phyloP scores from a whole-genome alignment of 2,113 vertebrate genomes.

The Cinclus cinclus region DNA sequence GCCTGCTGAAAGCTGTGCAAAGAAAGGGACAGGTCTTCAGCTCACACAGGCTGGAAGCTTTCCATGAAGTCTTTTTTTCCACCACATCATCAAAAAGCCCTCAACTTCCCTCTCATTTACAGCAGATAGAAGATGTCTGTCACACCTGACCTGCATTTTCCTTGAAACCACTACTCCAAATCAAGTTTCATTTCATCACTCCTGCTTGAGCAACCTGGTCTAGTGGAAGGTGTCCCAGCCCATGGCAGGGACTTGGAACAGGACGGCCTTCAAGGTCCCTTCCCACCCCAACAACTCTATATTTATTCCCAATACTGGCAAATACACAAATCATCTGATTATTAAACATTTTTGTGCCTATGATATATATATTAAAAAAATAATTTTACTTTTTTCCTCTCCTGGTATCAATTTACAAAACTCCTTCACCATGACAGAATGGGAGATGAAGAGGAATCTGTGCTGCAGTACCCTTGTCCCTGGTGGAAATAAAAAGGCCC shows the following conservation, averaged over 20 bases:
- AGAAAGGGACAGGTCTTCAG: neutral
- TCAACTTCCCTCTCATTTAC: neutral
- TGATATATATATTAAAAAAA: neutral
- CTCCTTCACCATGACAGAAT: neutral
- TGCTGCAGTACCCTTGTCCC: neutral
- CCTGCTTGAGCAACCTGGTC: neutral
- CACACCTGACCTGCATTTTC: neutral
- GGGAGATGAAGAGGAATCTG: neutral
- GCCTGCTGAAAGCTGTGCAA: neutral
- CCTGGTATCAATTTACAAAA: neutral
- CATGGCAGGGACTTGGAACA: neutral
- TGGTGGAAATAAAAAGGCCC: neutral
- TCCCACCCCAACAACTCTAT: neutral
- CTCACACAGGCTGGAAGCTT: neutral
- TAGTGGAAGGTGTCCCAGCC: neutral
- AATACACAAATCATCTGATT: neutral
- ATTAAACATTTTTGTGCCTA: neutral
- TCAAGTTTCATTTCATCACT: neutral
- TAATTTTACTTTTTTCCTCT: neutral
- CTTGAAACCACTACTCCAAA: neutral
- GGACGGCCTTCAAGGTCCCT: neutral
- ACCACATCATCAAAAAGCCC: neutral
- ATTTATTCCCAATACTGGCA: neutral
- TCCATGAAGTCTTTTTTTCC: neutral
- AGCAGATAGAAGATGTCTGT: neutral